Base-by-base conservation (phyloP, 1,140 invertebrate genomes). In the Planococcus citri region DNA sequence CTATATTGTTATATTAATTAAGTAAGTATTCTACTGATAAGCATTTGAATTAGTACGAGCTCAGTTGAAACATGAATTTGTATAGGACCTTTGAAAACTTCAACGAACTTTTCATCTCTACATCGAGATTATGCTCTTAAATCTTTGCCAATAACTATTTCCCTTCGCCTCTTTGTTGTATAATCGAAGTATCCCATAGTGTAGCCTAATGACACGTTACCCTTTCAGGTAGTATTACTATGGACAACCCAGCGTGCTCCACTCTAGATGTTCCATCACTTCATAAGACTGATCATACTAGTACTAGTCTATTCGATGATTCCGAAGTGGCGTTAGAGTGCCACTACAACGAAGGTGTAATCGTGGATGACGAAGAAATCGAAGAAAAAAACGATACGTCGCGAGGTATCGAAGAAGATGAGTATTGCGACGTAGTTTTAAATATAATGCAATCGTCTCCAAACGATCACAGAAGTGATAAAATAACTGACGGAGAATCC, bases 241-340 rank as follows among this genome's bases (percentile, higher is more conserved):
- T 64, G 60, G 60, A 64, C 24, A 64, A 64, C 24, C 60, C 60
- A 4, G 60, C 60, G 10, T 64, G 60, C 60, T 64, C 60, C 10
- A 64, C 60, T 64, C 10, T 64, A 17, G 60, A 64, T 64, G 22
- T 64, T 21, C 60, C 60, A 64, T 27, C 60, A 64, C 25, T 64
- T 24, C 60, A 25, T 64, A 64, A 64, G 60, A 64, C 60, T 64
- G 60, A 64, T 64, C 22, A 64, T 25, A 25, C 60, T 4, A 64
- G 6, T 64, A 64, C 60, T 64, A 64, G 60, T 64, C 60, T 64
- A 2, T 64, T 64, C 60, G 60, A 64, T 25, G 60, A 64, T 64
- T 64, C 60, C 4, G 60, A 64, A 21, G 10, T 64, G 17, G 60
- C 10, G 22, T 27, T 64, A 64, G 10, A 64, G 17, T 64, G 60